phyloP scores from a whole-genome alignment of 2,113 vertebrate genomes.

The Paramormyrops kingsleyae region DNA sequence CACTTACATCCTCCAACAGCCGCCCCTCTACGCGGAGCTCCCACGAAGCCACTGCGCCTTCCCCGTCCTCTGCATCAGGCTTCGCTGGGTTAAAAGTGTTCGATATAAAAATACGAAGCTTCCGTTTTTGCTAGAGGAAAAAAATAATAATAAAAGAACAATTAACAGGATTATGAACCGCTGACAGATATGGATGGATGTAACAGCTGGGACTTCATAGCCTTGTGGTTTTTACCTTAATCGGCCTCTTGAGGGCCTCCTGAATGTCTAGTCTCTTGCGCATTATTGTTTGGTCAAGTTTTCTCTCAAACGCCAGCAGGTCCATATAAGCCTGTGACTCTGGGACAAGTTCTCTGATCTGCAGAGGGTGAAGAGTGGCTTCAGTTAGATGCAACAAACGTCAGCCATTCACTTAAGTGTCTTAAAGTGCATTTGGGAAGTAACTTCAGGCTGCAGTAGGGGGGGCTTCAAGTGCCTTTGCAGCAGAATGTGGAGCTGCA shows the following conservation, averaged over 20 bases:
- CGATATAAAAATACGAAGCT: constrained; percentile 97
- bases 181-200: not conserved
- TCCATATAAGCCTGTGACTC: constrained; percentile 99
- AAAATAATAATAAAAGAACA: not conserved
- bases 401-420: not conserved
- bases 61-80: constrained; percentile 91
- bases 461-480: not conserved
- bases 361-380: not conserved
- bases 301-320: constrained; percentile 91
- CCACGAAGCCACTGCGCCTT: constrained; percentile 97
- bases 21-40: constrained; percentile 94
- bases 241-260: constrained; percentile 94
- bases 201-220: not conserved
- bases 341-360: constrained; percentile 94
- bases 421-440: not conserved
- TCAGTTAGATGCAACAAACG: not conserved
- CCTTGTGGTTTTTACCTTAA: constrained; percentile 73
- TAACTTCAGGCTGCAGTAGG: not conserved
- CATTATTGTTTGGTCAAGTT: constrained; percentile 98
- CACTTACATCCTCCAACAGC: constrained; percentile 87
- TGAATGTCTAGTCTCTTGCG: constrained; percentile 96
- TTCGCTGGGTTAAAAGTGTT: constrained; percentile 99
- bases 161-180: not conserved
- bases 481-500: not conserved
- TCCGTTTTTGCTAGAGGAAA: constrained; percentile 85